Evolutionary conservation across 2,888 invertebrate genomes (phyloP).

Genomic region (Machimus atricapillus): DNA sequence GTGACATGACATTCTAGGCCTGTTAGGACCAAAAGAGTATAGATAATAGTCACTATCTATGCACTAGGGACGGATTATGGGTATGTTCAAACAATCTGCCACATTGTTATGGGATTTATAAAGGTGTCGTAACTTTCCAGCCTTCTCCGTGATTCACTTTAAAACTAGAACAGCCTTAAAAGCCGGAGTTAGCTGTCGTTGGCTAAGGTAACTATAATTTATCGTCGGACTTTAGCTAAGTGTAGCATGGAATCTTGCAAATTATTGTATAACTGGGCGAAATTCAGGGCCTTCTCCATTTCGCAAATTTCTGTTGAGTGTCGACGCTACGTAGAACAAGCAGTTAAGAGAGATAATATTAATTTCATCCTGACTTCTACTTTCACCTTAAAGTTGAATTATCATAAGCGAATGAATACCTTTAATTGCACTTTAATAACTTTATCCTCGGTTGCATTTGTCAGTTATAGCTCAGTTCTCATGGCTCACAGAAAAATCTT

Average conservation of each 20-base stretch:
- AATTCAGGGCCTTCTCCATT: background rate
- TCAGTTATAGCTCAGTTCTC: background rate
- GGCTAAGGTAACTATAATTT: background rate
- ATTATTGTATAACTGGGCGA: background rate
- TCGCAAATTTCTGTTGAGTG: background rate
- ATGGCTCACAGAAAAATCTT: too few species aligned
- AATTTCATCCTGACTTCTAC: background rate
- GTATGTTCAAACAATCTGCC: background rate
- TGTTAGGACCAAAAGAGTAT: background rate
- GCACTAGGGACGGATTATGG: background rate
- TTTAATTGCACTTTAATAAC: background rate
- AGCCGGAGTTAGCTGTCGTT: background rate
- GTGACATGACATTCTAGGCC: background rate
- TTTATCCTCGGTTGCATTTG: background rate
- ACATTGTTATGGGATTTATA: background rate
- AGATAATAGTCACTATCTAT: background rate
- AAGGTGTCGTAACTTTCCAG: background rate
- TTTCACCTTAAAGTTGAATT: background rate
- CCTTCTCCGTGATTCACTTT: background rate
- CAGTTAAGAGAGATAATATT: background rate
- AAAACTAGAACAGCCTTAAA: background rate
- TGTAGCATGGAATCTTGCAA: background rate
- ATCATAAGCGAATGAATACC: background rate
- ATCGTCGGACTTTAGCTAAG: background rate
- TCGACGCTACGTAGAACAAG: background rate